Conservation (phyloP, 2,797 vertebrate genomes). For the Lacerta agilis region DNA sequence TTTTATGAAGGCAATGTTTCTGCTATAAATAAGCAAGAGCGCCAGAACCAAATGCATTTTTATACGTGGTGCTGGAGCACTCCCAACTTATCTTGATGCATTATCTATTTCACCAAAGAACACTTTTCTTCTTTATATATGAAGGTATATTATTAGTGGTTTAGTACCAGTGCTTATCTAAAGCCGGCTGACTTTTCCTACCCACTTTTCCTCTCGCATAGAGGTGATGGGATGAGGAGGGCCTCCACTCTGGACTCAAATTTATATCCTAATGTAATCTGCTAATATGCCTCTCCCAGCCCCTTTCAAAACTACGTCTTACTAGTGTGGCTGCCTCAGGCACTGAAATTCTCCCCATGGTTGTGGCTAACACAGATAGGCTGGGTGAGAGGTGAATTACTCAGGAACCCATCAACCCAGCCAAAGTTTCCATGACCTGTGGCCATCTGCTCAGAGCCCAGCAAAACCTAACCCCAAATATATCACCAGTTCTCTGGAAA, state of each 20-base stretch:
- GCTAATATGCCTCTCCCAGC: not conserved
- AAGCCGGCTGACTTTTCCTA: not conserved
- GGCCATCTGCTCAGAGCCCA: no score
- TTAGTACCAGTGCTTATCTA: slow-evolving; percentile 6
- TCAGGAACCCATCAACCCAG: not conserved
- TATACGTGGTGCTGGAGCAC: not conserved
- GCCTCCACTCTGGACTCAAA: not conserved
- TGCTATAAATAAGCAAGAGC: slow-evolving; percentile 30
- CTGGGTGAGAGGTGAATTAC: not conserved
- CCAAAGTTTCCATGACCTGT: not conserved
- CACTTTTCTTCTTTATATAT: not conserved
- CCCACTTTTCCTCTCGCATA: not conserved
- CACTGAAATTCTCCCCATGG: not conserved
- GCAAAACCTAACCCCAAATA: not conserved
- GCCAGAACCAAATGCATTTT: not conserved
- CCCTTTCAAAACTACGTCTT: not conserved
- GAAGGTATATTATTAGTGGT: not conserved
- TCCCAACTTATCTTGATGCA: slow-evolving; percentile 11
- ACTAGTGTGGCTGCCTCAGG: not conserved
- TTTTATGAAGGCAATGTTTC: slow-evolving; percentile 14
- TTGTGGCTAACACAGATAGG: not conserved
- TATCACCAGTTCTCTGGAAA: not conserved
- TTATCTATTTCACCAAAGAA: slow-evolving; percentile 13
- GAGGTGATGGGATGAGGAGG: not conserved
- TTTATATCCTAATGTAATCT: not conserved